Base-by-base conservation (phyloP, 2,113 vertebrate genomes). In the Protomyctophum bolini region DNA sequence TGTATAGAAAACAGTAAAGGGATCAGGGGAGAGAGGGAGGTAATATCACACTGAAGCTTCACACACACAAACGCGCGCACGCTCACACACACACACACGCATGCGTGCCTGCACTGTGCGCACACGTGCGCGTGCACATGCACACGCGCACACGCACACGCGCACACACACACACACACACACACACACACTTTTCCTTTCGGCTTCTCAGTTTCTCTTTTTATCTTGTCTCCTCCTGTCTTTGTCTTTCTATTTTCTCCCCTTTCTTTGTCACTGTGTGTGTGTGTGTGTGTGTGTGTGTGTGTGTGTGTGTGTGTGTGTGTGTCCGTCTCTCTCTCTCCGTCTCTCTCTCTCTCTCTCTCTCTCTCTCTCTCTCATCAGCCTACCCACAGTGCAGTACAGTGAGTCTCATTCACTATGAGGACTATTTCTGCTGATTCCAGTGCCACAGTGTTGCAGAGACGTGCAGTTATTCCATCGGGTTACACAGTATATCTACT, bases 401-500 rank as follows among this genome's bases (percentile, higher is more conserved):
- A 41, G 33, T 41, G 33, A 41, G 33, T 41, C 33, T 41, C 33
- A 41, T 41, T 3, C 33, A 41, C 52, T 11, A n/a, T 11, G 9
- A 65, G 55, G 58, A 65, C 68, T 64, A 83, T 83, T 85, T 83
- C 56, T 86, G 89, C 89, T 90, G 86, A 89, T 81, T 81, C 83
- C 45, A 63, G 66, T 33, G 73, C 73, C 77, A 75, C 76, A 79
- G 81, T 85, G 84, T 85, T 87, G 89, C 89, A 83, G 83, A 87
- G 84, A 76, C 77, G 61, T 65, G 85, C 87, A 90, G 45, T 89
- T 88, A 83, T 89, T 90, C 75, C 75, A 85, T 80, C 75, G 84
- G 87, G 81, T 89, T 87, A 89, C 71, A 51, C 73, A 21, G n/a
- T 14, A 54, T 14, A 54, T 65, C 69, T 70, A 55, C 72, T 78